A percentile compares a stretch with the other conserved stretches of the same genome.
These are phyloP conservation scores for Etheostoma spectabile DNA, from an alignment of 2,113 vertebrate species.

Conservation along the genomic window DNA sequence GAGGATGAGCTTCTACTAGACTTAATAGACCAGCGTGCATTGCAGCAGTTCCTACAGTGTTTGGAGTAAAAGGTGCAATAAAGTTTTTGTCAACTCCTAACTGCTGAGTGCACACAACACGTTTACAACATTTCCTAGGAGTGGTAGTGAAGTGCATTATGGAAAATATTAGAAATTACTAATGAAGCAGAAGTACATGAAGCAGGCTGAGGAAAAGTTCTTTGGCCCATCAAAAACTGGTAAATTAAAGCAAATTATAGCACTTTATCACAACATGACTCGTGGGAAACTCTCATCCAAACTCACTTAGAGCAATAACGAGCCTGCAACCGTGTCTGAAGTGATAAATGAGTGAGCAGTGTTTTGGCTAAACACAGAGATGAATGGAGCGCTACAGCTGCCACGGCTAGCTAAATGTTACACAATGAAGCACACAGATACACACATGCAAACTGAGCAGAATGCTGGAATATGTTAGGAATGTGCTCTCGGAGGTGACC, in stretches of 20 bases:
- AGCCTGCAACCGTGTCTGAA: slow-evolving; percentile 31
- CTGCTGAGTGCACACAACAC: not conserved
- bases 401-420: slow-evolving; percentile 61
- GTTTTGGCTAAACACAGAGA: slow-evolving; percentile 39
- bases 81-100: not conserved
- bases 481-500: slow-evolving; percentile 55
- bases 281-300: slow-evolving; percentile 39
- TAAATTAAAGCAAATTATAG: slow-evolving; percentile 31
- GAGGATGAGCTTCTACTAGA: not conserved
- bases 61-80: not conserved
- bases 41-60: not conserved
- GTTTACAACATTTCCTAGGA: not conserved
- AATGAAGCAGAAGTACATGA: not conserved
- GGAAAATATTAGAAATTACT: slow-evolving; percentile 32
- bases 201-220: not conserved
- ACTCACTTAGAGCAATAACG: slow-evolving; percentile 45
- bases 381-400: slow-evolving; percentile 60
- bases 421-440: slow-evolving; percentile 47
- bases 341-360: slow-evolving; percentile 44
- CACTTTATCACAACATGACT: slow-evolving; percentile 46
- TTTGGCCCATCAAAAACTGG: slow-evolving; percentile 16
- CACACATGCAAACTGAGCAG: slow-evolving; percentile 56
- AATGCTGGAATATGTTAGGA: slow-evolving; percentile 73
- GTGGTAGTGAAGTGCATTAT: slow-evolving; percentile 12
- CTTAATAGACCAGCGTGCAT: not conserved